phyloP scores from a whole-genome alignment of 2,797 vertebrate genomes.

The Dendrocincla fuliginosa region DNA sequence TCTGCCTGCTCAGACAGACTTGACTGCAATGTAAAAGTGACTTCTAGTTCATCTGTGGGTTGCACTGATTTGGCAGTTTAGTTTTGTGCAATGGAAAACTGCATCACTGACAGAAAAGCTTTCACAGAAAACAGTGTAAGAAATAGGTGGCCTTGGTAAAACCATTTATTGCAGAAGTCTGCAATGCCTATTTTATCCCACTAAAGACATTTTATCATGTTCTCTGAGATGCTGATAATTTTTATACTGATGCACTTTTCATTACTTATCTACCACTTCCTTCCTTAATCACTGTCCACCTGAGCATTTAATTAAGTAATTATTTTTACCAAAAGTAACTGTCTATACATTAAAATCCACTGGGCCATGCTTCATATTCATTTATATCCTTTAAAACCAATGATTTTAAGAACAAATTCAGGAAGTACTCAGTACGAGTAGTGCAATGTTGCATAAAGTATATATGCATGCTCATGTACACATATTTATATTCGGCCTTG shows the following conservation, averaged over 20 bases:
- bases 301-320: constrained; percentile 44
- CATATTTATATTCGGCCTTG: neutral
- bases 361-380: neutral
- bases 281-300: constrained; percentile 9
- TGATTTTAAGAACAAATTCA: neutral
- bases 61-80: neutral
- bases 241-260: neutral
- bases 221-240: neutral
- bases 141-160: neutral
- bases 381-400: neutral
- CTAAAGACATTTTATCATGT: neutral
- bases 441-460: neutral
- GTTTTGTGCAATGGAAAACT: neutral
- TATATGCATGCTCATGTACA: neutral
- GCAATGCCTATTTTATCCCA: neutral
- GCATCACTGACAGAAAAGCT: neutral
- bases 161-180: neutral
- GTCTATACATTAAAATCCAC: neutral
- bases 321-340: constrained; percentile 14
- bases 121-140: neutral
- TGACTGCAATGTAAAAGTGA: neutral
- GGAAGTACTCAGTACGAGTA: neutral
- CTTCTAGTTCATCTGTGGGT: neutral
- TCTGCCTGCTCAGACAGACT: neutral
- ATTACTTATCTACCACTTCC: neutral